These are phyloP conservation scores for Lucilia sericata DNA, from an alignment of 1,140 invertebrate species.

Conservation along the genomic window DNA sequence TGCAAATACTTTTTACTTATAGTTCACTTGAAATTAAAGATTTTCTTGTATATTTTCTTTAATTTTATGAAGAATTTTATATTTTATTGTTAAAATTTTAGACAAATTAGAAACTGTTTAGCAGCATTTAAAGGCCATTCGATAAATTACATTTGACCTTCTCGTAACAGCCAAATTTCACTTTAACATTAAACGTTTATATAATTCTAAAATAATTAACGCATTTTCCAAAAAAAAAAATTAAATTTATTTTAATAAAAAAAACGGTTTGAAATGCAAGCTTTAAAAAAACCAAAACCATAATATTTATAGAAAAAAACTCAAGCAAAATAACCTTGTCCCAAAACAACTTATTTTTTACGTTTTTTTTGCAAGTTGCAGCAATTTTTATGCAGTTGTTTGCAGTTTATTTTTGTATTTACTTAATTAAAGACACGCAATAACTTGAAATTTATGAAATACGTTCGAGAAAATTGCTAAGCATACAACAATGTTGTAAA, in stretches of 20 bases:
- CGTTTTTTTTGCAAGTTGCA: not conserved
- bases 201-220: constrained; percentile 4
- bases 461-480: not conserved
- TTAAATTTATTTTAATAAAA: not conserved
- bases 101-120: not conserved
- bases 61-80: too few relatives aligned
- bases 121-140: not conserved
- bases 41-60: too few relatives aligned
- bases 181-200: not conserved
- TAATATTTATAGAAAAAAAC: not conserved
- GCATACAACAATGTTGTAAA: not conserved
- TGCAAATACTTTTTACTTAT: not conserved
- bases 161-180: not conserved
- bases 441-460: constrained; percentile 35
- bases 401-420: not conserved
- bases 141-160: not conserved
- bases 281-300: not conserved
- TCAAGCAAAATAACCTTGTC: constrained; percentile 57
- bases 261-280: too few relatives aligned
- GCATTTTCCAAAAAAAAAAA: not conserved
- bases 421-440: constrained; percentile 46
- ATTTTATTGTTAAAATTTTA: too few relatives aligned
- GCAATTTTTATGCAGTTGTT: not conserved
- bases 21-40: too few relatives aligned
- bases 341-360: constrained; percentile 59